A percentile compares a stretch with the other conserved stretches of the same genome.
Conservation (phyloP, 2,113 vertebrate genomes). For the Gadus macrocephalus region DNA sequence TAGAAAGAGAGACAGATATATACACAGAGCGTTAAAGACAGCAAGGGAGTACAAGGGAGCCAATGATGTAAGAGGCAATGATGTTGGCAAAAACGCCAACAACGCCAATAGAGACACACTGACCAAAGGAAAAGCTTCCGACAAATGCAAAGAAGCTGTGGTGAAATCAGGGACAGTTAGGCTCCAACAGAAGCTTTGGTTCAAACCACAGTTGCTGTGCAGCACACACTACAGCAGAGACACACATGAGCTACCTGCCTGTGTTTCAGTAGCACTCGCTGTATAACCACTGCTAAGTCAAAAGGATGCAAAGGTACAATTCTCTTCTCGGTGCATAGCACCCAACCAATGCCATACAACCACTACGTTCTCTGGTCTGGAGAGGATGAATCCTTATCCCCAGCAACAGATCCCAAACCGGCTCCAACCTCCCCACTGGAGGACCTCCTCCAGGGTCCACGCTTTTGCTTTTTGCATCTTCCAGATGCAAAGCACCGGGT, state of each 20-base stretch:
- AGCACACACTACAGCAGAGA: background rate
- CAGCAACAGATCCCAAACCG: constrained; percentile 47
- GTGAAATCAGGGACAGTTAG: too few relatives aligned
- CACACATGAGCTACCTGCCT: too few relatives aligned
- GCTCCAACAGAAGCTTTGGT: background rate
- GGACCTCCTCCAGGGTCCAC: constrained; percentile 46
- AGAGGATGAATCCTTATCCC: constrained; percentile 50
- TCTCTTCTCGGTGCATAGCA: background rate
- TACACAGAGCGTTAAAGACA: background rate
- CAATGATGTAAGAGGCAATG: background rate
- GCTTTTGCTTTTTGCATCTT: constrained; percentile 50
- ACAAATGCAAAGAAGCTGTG: too few relatives aligned
- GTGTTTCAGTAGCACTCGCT: too few relatives aligned
- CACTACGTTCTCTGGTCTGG: background rate
- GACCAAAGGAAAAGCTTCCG: background rate
- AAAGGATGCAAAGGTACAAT: constrained; percentile 21
- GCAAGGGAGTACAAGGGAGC: background rate
- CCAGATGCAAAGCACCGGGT: constrained; percentile 62
- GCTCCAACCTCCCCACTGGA: constrained; percentile 19
- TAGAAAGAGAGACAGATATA: constrained; percentile 3
- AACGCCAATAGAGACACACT: constrained; percentile 35
- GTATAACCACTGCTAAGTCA: background rate
- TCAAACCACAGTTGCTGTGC: constrained; percentile 15
- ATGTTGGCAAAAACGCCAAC: constrained; percentile 1
- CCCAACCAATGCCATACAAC: constrained; percentile 21